A percentile compares a stretch with the other conserved stretches of the same genome.
Conservation (phyloP, 2,797 vertebrate genomes). For the Acrocephalus scirpaceus region DNA sequence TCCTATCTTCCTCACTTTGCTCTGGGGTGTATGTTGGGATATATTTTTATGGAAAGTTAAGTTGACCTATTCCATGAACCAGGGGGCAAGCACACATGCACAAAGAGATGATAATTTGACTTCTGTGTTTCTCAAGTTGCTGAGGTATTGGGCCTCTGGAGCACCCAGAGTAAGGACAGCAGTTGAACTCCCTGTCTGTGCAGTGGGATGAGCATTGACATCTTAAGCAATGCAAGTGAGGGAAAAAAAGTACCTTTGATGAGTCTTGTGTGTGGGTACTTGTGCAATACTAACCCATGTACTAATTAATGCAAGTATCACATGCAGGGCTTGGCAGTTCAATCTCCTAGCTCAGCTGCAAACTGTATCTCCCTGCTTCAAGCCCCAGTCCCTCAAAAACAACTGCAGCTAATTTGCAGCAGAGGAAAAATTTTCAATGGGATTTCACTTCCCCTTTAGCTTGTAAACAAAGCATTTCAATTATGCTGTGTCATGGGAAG, state of each 20-base stretch:
- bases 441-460: not conserved
- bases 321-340: not conserved
- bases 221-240: not conserved
- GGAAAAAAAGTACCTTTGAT: not conserved
- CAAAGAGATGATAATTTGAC: not conserved
- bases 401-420: not conserved
- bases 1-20: not conserved
- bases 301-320: not conserved
- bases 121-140: not conserved
- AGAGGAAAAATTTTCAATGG: not conserved
- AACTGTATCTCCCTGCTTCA: not conserved
- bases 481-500: not conserved
- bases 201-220: not conserved
- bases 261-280: not conserved
- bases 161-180: not conserved
- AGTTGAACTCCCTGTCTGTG: not conserved
- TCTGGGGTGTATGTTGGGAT: not conserved
- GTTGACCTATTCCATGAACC: not conserved
- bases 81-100: not conserved
- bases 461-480: not conserved
- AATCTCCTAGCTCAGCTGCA: not conserved
- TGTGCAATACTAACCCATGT: not conserved
- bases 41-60: not conserved
- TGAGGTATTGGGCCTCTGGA: not conserved
- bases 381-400: not conserved